Percentiles rank a stretch among this genome's conserved stretches.
phyloP scores from a whole-genome alignment of 2,113 vertebrate genomes.

The Blennius ocellaris region DNA sequence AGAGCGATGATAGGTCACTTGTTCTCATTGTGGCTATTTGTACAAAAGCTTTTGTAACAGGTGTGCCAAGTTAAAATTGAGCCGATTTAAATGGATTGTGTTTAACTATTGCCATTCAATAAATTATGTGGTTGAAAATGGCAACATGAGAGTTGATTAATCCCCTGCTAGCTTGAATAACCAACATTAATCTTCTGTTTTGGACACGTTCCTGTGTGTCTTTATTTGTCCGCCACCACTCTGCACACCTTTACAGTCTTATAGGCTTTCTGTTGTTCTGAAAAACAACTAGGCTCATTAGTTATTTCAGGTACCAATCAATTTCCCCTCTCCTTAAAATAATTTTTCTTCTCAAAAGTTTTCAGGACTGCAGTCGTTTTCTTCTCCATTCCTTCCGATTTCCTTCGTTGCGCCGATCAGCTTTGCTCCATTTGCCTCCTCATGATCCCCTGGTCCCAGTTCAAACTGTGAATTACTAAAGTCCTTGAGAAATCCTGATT shows the following conservation, averaged over 20 bases:
- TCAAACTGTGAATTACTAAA: constrained; percentile 72
- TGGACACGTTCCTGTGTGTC: constrained; percentile 44
- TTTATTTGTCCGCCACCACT: constrained; percentile 55
- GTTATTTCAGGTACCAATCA: constrained; percentile 35
- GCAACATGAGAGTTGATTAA: constrained; percentile 46
- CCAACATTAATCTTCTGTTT: constrained; percentile 57
- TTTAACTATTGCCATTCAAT: background rate
- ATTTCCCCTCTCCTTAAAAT: constrained; percentile 52
- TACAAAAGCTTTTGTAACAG: constrained; percentile 32
- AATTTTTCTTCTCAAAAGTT: constrained; percentile 19
- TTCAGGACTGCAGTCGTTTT: constrained; percentile 10
- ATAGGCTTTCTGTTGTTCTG: constrained; percentile 8
- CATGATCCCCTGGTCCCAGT: constrained; percentile 33
- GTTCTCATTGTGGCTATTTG: constrained; percentile 37
- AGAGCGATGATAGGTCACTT: constrained; percentile 48
- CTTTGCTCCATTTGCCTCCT: constrained; percentile 8
- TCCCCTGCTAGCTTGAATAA: constrained; percentile 25
- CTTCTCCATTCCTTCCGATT: background rate
- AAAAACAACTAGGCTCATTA: constrained; percentile 33
- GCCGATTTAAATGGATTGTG: constrained; percentile 33
- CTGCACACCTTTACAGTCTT: constrained; percentile 7
- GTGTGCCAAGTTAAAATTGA: constrained; percentile 43
- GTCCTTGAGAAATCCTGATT: constrained; percentile 75
- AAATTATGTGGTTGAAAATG: constrained; percentile 44
- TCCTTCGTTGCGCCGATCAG: background rate